Base-by-base conservation (phyloP, 1,140 invertebrate species). In the Scaptodrosophila lebanonensis region DNA sequence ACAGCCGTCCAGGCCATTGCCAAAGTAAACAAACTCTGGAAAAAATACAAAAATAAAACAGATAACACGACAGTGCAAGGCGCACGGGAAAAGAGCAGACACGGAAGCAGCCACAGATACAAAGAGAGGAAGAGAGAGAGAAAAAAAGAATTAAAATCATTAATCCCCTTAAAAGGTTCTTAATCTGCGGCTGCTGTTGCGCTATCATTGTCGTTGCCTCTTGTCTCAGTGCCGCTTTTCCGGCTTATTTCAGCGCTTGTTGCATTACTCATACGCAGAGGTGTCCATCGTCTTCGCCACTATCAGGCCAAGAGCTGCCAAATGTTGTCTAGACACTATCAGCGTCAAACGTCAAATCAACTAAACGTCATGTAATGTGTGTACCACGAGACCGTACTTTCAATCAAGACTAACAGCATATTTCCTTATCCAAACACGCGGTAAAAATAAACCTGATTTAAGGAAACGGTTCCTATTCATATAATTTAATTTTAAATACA, bases 141-240 rank as follows among this genome's bases (percentile, higher is more conserved):
- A 38, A 38, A 16, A 38, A 61, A 66, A 79, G 69, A 75, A 52
- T 70, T 35, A 67, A 75, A 67, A 67, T 54, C 63, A 64, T 60
- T 82, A 85, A 85, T 85, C 69, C 83, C 76, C 61, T 85, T 85
- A 85, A 85, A 85, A 85, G 83, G 83, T 85, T 85, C 75, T 83
- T 85, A 85, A 85, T 77, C 83, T 83, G 68, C 43, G 62, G 68
- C 83, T 66, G 54, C 65, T 72, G 75, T 66, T 76, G 63, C 50
- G n/a, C n/a, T n/a, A n/a, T 68, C 66, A 64, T 71, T 73, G 65
- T 66, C 68, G 65, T 65, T 84, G 51, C 69, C 75, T 79, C 66
- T 38, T 33, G 35, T 39, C 36, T 16, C 17, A 16, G 48, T 33
- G 51, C 16, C 27, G 13, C 32, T n/a, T 25, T n/a, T 57, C 27